Conservation (phyloP, 2,797 vertebrate genomes). For the Bradypodion pumilum region DNA sequence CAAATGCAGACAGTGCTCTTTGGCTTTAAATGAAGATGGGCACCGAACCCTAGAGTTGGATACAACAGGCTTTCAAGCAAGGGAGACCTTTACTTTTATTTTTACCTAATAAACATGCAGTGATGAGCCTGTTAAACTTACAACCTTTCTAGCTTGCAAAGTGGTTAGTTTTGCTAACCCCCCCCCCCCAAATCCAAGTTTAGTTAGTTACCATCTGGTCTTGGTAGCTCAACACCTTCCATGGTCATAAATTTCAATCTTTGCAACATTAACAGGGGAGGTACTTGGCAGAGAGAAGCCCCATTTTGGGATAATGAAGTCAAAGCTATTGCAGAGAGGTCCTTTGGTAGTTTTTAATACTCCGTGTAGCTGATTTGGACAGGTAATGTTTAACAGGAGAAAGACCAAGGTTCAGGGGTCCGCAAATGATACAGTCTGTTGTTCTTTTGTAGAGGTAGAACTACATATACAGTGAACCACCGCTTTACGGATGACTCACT, state of each 20-base stretch:
- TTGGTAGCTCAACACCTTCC: constrained; percentile 58
- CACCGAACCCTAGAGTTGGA: no score
- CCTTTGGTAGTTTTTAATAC: background rate
- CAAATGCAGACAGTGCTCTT: no score
- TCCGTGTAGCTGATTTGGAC: background rate
- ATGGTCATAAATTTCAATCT: constrained; percentile 58
- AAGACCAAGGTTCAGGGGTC: background rate
- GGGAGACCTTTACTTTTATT: no score
- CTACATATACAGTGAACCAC: background rate
- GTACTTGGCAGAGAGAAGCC: constrained; percentile 37
- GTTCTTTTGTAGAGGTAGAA: background rate
- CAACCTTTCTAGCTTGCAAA: no score
- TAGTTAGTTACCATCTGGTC: constrained; percentile 63
- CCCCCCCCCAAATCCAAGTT: no score
- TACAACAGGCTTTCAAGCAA: no score
- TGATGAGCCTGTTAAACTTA: no score
- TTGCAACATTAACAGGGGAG: constrained; percentile 49
- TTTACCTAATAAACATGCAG: no score
- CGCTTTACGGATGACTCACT: no score
- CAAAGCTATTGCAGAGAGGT: constrained; percentile 48
- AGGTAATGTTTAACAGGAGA: background rate
- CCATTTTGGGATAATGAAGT: constrained; percentile 37
- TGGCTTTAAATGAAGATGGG: no score
- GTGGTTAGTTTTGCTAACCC: no score
- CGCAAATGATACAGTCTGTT: no score